These are phyloP conservation scores for Neopelma chrysocephalum DNA, from an alignment of 2,797 vertebrate genomes.

Conservation along the genomic window DNA sequence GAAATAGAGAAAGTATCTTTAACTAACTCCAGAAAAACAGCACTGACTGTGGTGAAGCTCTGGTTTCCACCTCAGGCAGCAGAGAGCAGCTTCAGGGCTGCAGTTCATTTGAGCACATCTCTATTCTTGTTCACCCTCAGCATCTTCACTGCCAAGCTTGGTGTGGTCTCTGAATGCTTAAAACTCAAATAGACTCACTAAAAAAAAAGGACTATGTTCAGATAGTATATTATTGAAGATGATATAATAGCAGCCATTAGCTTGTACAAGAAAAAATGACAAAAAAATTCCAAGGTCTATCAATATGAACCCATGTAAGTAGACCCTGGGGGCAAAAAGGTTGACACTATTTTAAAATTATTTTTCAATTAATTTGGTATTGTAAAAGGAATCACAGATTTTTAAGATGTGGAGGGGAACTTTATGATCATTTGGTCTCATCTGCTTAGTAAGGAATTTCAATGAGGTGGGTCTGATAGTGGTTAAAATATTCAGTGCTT, in stretches of 20 bases:
- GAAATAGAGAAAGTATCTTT: not conserved
- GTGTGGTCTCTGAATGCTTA: not conserved
- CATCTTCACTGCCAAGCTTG: not conserved
- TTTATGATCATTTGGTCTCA: not conserved
- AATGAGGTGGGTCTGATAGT: not conserved
- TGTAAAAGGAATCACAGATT: not conserved
- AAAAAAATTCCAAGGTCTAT: not conserved
- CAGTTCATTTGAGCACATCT: not conserved
- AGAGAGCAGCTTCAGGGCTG: not conserved
- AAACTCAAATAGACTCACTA: not conserved
- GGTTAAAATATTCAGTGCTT: not conserved
- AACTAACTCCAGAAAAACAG: not conserved
- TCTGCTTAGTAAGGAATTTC: not conserved
- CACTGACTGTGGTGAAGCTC: not conserved
- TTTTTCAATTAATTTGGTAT: not conserved
- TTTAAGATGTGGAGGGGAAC: not conserved
- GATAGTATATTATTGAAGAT: not conserved
- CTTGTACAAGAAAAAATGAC: not conserved
- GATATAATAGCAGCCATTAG: not conserved
- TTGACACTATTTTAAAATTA: not conserved
- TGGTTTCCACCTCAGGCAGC: not conserved
- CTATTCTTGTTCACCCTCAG: not conserved
- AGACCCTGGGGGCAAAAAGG: not conserved
- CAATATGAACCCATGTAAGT: not conserved
- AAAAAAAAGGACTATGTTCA: not conserved